Percentiles rank a stretch among this genome's conserved stretches.
phyloP scores from a whole-genome alignment of 2,888 invertebrate genomes.

The Oscheius sp. region DNA sequence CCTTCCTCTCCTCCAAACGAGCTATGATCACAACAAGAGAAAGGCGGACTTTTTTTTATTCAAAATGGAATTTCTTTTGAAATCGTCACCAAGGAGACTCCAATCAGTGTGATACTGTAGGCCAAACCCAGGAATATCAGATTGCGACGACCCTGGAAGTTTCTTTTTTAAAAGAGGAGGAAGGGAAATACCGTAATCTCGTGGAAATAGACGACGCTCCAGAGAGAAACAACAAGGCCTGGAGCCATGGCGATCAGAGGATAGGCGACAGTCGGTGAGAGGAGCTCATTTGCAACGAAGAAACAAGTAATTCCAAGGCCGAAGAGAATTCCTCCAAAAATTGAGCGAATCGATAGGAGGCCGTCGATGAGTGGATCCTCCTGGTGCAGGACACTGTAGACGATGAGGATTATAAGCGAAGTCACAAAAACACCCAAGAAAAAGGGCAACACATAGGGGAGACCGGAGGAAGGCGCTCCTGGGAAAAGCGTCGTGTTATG shows the following conservation, averaged over 20 bases:
- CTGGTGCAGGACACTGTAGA: constrained; percentile 41
- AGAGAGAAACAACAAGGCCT: constrained; percentile 71
- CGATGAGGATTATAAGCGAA: constrained; percentile 63
- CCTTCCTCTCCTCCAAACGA: too few relatives aligned
- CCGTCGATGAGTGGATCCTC: constrained; percentile 4
- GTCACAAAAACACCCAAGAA: constrained; percentile 71
- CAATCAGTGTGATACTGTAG: constrained; percentile 47
- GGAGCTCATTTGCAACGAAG: constrained; percentile 72
- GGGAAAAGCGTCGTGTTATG: constrained; percentile 44
- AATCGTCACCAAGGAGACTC: constrained; percentile 44
- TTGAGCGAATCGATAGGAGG: constrained; percentile 69
- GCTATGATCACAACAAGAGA: too few relatives aligned
- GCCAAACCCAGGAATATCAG: constrained; percentile 46
- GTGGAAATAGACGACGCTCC: constrained; percentile 72
- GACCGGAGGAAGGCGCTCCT: constrained; percentile 35
- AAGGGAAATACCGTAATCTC: constrained; percentile 71
- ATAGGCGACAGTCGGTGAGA: constrained; percentile 73
- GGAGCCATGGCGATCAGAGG: constrained; percentile 73
- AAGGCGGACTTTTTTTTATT: background rate
- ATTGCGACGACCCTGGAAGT: constrained; percentile 25
- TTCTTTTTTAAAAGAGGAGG: background rate
- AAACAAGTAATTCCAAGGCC: constrained; percentile 70
- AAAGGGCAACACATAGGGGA: constrained; percentile 72
- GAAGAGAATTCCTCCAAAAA: constrained; percentile 72
- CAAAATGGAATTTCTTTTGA: constrained; percentile 30